Percentiles rank a stretch among this genome's conserved stretches.
Evolutionary conservation across 2,113 vertebrate genomes (phyloP).

Genomic region (Chloebia gouldiae): DNA sequence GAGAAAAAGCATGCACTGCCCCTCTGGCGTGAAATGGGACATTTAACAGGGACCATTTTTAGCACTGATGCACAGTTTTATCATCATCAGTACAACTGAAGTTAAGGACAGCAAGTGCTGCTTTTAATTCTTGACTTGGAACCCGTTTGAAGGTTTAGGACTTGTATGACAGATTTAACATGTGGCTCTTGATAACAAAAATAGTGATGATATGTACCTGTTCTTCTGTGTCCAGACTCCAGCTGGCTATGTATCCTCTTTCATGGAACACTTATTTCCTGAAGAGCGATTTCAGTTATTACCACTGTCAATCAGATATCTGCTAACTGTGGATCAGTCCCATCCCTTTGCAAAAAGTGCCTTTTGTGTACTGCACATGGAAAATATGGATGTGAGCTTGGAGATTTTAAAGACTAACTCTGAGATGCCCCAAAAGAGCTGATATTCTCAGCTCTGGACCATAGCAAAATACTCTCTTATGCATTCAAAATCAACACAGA

Average conservation of each 20-base stretch:
- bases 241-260: not conserved
- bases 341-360: not conserved
- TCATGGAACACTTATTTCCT: not conserved
- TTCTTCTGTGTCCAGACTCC: not conserved
- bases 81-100: not conserved
- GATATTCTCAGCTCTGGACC: not conserved
- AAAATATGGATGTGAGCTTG: not conserved
- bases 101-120: not conserved
- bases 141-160: not conserved
- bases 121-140: not conserved
- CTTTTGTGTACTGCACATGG: not conserved
- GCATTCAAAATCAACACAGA: not conserved
- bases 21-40: not conserved
- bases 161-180: not conserved
- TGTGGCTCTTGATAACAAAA: not conserved
- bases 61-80: not conserved
- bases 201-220: not conserved
- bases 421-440: not conserved
- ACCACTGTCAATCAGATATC: not conserved
- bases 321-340: not conserved
- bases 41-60: not conserved
- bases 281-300: not conserved
- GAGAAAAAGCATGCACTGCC: not conserved
- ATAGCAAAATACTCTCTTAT: not conserved
- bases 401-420: not conserved